Conservation (phyloP, 2,888 invertebrate genomes). For the Heliconius ethilla region DNA sequence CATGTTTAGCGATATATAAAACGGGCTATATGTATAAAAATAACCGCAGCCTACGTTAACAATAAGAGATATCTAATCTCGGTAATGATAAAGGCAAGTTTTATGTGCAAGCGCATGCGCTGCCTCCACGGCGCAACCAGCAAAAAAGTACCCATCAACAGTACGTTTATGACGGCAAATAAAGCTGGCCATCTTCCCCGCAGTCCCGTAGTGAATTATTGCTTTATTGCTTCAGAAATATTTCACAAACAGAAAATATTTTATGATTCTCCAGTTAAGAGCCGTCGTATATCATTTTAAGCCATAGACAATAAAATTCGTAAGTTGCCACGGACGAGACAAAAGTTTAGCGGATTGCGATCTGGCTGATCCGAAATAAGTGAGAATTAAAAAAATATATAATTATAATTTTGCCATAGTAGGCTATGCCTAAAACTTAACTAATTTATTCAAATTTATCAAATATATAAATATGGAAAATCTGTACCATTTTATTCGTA, state of each 20-base stretch:
- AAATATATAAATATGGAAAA: background rate
- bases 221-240: slow-evolving; percentile 83
- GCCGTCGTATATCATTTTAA: slow-evolving; percentile 80
- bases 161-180: slow-evolving; percentile 80
- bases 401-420: background rate
- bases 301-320: slow-evolving; percentile 81
- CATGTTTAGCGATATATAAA: background rate
- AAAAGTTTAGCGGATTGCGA: slow-evolving; percentile 59
- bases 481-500: background rate
- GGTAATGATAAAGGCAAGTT: slow-evolving; percentile 67
- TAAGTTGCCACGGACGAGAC: slow-evolving; percentile 76
- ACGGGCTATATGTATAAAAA: background rate
- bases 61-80: slow-evolving; percentile 48
- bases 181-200: slow-evolving; percentile 79
- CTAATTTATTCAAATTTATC: background rate
- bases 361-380: slow-evolving; percentile 44
- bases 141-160: slow-evolving; percentile 80
- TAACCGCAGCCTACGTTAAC: background rate
- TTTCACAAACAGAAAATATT: slow-evolving; percentile 83
- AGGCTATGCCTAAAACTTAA: too few relatives aligned
- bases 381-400: slow-evolving; percentile 36
- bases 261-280: slow-evolving; percentile 82
- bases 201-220: slow-evolving; percentile 81
- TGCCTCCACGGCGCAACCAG: slow-evolving; percentile 54
- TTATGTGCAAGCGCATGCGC: slow-evolving; percentile 69